phyloP scores from a whole-genome alignment of 2,113 vertebrate species.

The Plectropomus leopardus region DNA sequence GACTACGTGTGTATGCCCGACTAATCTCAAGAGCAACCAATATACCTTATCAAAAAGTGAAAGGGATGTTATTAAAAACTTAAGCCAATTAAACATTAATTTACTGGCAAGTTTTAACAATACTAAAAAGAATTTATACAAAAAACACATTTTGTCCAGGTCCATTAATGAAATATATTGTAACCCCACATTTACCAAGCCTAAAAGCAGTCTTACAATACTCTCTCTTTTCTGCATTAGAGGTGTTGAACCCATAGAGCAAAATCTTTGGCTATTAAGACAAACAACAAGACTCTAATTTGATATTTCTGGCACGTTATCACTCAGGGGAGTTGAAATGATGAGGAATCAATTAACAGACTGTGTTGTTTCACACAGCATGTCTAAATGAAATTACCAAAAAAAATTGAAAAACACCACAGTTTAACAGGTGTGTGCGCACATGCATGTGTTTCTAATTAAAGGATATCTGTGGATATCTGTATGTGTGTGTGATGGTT shows the following conservation, averaged over 20 bases:
- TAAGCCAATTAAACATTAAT: slow-evolving; percentile 1
- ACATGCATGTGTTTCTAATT: not conserved
- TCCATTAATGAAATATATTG: not conserved
- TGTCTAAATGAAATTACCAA: not conserved
- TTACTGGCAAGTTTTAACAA: not conserved
- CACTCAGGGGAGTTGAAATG: not conserved
- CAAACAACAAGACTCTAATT: not conserved
- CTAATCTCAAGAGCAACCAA: slow-evolving; percentile 18
- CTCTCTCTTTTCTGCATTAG: not conserved
- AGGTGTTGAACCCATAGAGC: not conserved
- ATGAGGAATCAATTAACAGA: slow-evolving; percentile 20
- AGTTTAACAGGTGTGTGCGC: not conserved
- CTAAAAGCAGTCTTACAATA: not conserved
- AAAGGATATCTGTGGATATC: not conserved
- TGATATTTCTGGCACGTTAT: slow-evolving; percentile 17
- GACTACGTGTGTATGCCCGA: not conserved
- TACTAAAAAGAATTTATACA: not conserved
- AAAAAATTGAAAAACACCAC: not conserved
- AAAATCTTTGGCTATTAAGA: not conserved
- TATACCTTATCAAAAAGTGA: not conserved
- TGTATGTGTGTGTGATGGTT: not conserved
- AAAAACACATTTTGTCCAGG: not conserved
- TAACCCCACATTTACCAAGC: not conserved
- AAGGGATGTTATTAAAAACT: not conserved
- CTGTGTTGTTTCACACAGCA: not conserved